Base-by-base conservation (phyloP, 2,797 vertebrate genomes). In the Lacerta viridis region DNA sequence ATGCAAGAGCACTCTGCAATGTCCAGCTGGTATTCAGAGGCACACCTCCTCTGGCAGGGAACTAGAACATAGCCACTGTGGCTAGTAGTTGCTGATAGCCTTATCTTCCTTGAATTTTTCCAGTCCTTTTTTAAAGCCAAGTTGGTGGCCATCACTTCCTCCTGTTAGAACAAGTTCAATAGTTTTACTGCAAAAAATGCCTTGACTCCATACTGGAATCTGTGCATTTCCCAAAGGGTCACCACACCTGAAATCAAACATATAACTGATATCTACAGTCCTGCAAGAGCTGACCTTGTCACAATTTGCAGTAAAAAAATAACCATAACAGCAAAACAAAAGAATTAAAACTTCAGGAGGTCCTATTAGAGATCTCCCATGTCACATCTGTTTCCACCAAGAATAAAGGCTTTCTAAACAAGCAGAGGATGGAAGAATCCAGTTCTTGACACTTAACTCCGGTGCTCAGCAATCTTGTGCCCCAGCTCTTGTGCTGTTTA, bases 371-470 rank as follows among this genome's bases (percentile, higher is more conserved):
- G 33, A n/a, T 80, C 18, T 87, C 9, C 39, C 9, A 1, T 39
- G 33, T 83, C 25, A 29, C 41, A 66, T 75, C 43, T 64, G 7
- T 43, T 77, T 77, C 72, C 59, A 83, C 39, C 18, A 77, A 36
- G 61, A 79, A 72, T 39, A 80, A 46, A 80, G 27, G 39, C 33
- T 80, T 75, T 75, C 39, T 80, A 66, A 85, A 36, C 59, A 74
- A 90, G 77, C 25, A 76, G 2, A 66, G 8, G 0, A 5, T 0
- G 0, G 74, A 89, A 81, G 69, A 81, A 80, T 5, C 55, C 1
- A 0, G 1, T 59, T 55, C 46, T 6, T 50, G 43, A 36, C 20
- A 41, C 15, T 64, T 83, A 29, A 64, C 75, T 9, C 39, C 20
- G 43, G 33, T 41, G 13, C 46, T 77, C 80, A 80, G 59, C 33